Evolutionary conservation across 1,140 invertebrate species (phyloP), one percentile per base, ranked within the genome.

Genomic region (Caenorhabditis elegans): DNA sequence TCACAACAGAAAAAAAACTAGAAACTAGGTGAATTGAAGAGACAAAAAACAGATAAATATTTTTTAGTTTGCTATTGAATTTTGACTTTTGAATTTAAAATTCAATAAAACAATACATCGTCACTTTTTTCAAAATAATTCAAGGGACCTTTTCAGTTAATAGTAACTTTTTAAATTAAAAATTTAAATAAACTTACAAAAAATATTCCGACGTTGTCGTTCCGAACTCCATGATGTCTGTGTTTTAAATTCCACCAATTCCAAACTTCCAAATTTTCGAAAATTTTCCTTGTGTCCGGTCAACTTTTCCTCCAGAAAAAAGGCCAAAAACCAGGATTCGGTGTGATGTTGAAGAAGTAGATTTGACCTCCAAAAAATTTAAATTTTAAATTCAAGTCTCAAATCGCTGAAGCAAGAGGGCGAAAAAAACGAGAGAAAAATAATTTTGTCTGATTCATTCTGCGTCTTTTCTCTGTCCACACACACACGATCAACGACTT

Each of bases 391-490:
- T 60, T 31, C 26, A 60, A 70, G 43, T 70, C 19, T 70, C 34
- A 70, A 70, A 70, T 70, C 34, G 60, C n/a, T 70, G 34, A 70
- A 70, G 60, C n/a, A n/a, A n/a, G n/a, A n/a, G n/a, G n/a, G n/a
- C 60, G 60, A 70, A 26, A 70, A 70, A 70, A 39, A 70, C 28
- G 5, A 10, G 60, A 70, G 28, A 22, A 70, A 43, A n/a, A 70
- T 19, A 24, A 26, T 26, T 51, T 22, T n/a, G 11, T 31, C 34
- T 70, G 26, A 10, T 22, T 34, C 24, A 5, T 60, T 34, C 3
- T 34, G 5, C 34, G n/a, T 39, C 60, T 39, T 10, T n/a, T n/a
- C 39, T 19, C 24, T n/a, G n/a, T n/a, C n/a, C n/a, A n/a, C n/a
- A n/a, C n/a, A n/a, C n/a, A n/a, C n/a, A n/a, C n/a, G n/a, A n/a